Percentiles rank a stretch among this genome's conserved stretches.
phyloP scores from a whole-genome alignment of 2,888 invertebrate genomes.

The Polyommatus icarus region DNA sequence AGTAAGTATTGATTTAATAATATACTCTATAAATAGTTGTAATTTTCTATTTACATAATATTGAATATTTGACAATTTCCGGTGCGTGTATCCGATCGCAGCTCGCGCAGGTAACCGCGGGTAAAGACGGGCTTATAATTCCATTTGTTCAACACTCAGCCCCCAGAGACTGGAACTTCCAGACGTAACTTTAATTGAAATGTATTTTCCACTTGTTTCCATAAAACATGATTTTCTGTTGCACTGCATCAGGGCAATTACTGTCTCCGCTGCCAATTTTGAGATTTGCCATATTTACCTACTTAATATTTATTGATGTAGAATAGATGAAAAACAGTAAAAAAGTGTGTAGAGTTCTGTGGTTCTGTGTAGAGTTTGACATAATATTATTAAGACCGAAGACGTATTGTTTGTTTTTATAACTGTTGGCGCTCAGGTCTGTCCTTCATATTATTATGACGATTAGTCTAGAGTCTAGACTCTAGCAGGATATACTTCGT shows the following conservation, averaged over 20 bases:
- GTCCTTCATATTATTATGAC: too few species aligned
- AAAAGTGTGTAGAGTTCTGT: too few species aligned
- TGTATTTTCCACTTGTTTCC: conserved; percentile 47
- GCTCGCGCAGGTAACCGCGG: conserved; percentile 48
- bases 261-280: neutral
- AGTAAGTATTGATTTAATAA: too few species aligned
- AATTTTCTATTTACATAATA: too few species aligned
- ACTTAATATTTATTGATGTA: neutral
- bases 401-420: too few species aligned
- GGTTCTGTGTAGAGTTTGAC: too few species aligned
- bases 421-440: too few species aligned
- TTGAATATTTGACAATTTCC: conserved; percentile 12
- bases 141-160: conserved; percentile 54
- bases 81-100: conserved; percentile 43
- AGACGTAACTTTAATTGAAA: conserved; percentile 55
- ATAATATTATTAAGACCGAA: too few species aligned
- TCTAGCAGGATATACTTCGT: too few species aligned
- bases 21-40: too few species aligned
- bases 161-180: conserved; percentile 44
- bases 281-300: neutral
- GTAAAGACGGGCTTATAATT: conserved; percentile 60
- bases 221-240: conserved; percentile 41
- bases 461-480: too few species aligned
- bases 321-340: neutral
- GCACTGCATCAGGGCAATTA: conserved; percentile 21